Percentiles rank a stretch among this genome's conserved stretches.
phyloP scores from a whole-genome alignment of 1,140 invertebrate genomes.

The Gryllus bimaculatus region DNA sequence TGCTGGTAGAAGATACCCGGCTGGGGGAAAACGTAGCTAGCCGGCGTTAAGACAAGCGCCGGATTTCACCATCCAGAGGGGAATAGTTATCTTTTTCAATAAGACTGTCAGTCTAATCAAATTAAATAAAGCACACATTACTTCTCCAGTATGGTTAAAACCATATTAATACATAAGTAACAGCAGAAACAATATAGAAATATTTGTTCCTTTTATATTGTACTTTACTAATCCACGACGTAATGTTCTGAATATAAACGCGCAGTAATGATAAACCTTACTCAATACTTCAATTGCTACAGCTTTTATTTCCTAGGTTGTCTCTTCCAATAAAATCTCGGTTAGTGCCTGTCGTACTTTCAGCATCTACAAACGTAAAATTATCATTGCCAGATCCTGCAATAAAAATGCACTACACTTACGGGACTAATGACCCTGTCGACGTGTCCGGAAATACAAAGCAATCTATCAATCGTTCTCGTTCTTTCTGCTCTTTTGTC shows the following conservation, averaged over 20 bases:
- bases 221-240: background rate
- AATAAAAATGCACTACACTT: no score
- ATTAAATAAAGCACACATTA: constrained; percentile 16
- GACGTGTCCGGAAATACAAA: no score
- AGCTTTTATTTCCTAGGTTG: constrained; percentile 73
- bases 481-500: no score
- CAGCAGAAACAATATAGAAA: background rate
- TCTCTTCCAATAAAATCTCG: constrained; percentile 87
- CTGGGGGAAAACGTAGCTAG: no score
- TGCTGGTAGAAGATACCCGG: no score
- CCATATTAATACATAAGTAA: constrained; percentile 3
- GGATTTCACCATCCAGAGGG: no score
- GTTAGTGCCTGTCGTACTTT: constrained; percentile 77
- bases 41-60: no score
- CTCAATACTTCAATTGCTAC: constrained; percentile 68
- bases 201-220: background rate
- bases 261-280: constrained; percentile 42
- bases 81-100: background rate
- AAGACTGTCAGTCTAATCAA: background rate
- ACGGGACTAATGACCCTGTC: no score
- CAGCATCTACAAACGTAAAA: constrained; percentile 59
- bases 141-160: constrained; percentile 12
- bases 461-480: no score
- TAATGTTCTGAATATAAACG: constrained; percentile 8
- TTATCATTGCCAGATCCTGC: no score